Evolutionary conservation across 2,113 vertebrate species (phyloP).

Genomic region (Varanus komodoensis): DNA sequence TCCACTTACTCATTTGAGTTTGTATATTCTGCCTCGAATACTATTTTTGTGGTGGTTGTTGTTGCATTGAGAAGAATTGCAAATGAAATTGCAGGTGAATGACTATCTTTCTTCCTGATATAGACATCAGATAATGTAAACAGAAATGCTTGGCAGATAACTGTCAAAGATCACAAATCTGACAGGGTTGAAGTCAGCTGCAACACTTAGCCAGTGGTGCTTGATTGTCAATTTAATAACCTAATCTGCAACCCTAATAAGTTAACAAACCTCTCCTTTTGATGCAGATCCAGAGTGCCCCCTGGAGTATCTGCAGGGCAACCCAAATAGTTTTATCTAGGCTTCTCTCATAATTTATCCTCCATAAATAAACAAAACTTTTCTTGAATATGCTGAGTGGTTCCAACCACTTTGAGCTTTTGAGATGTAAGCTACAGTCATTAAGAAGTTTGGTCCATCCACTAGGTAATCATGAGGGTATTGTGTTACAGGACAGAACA

Average conservation of each 20-base stretch:
- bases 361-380: too few species aligned
- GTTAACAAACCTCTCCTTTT: too few species aligned
- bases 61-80: slow-evolving; percentile 61
- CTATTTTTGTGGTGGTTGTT: neutral
- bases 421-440: too few species aligned
- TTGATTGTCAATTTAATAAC: slow-evolving; percentile 23
- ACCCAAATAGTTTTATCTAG: too few species aligned
- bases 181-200: neutral
- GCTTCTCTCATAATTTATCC: too few species aligned
- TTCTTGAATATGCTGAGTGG: too few species aligned
- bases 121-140: slow-evolving; percentile 60
- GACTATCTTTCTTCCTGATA: slow-evolving; percentile 37
- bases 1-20: slow-evolving; percentile 42
- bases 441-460: too few species aligned
- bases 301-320: too few species aligned
- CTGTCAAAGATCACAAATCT: neutral
- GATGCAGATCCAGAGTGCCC: too few species aligned
- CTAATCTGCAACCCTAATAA: slow-evolving; percentile 12
- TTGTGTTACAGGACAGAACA: too few species aligned
- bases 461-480: too few species aligned
- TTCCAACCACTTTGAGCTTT: too few species aligned
- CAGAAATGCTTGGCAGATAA: slow-evolving; percentile 45
- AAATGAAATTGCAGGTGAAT: slow-evolving; percentile 33
- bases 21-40: slow-evolving; percentile 42
- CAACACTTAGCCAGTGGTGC: neutral